Base-by-base conservation (phyloP, 1,140 invertebrate species). In the Heliothis subflexa region DNA sequence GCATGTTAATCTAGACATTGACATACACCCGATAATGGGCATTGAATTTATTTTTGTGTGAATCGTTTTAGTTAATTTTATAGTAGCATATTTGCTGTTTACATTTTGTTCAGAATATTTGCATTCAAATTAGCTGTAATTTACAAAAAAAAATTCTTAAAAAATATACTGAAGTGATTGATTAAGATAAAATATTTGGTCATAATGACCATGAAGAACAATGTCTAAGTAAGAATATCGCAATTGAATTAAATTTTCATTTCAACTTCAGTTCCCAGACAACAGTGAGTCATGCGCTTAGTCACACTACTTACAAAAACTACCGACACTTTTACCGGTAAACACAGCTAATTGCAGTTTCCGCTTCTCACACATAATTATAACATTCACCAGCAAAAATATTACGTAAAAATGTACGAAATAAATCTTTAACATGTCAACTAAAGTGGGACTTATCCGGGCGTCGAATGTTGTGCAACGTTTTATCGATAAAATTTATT, bases 301-400 rank as follows among this genome's bases (percentile, higher is more conserved):
- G 66, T 52, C 66, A 70, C 66, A 70, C 18, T 28, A 28, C 14
- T 70, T 70, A 70, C 1, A 52, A 70, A 50, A 68, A 68, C 11
- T 21, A 40, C 21, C 66, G 21, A 70, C 66, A 70, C 66, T 70
- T 70, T 70, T 70, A 70, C 66, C 66, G 47, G 45, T 52, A 70
- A 50, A 62, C 14, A 52, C 66, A 5, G 21, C 66, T 70, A 70
- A 70, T 70, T 70, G 21, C 21, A 28, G 47, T 70, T 70, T 70
- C 66, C 47, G 66, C 16, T 70, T 70, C 66, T 70, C 47, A 28
- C 13, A 40, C 21, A 52, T 70, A 66, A 66, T 64, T 47, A 64
- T 45, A 12, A 68, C 64, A 68, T 68, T 68, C 64, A 45, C 64
- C 18, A 16, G 7, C 61, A n/a, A n/a, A 64, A 47, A 47, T 64